phyloP scores from a whole-genome alignment of 2,888 invertebrate genomes.

The Drosophila parthenogenetica region DNA sequence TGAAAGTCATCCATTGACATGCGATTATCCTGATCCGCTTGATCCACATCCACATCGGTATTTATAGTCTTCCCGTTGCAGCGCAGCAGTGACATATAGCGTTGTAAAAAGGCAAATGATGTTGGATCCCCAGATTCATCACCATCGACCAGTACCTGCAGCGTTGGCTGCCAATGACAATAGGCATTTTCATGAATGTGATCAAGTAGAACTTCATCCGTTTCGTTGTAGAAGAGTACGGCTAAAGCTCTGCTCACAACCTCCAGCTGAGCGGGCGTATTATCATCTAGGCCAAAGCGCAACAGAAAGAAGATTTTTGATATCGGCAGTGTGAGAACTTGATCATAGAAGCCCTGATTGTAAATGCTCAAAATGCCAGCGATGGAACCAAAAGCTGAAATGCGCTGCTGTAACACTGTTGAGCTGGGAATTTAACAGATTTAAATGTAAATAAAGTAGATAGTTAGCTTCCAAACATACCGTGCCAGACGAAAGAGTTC shows the following conservation, averaged over 20 bases:
- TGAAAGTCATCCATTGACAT: constrained; percentile 93
- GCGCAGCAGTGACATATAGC: constrained; percentile 85
- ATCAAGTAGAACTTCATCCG: constrained; percentile 91
- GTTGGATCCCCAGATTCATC: constrained; percentile 79
- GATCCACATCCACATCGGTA: constrained; percentile 80
- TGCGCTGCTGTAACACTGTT: constrained; percentile 92
- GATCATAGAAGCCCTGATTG: constrained; percentile 91
- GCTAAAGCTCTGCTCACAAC: constrained; percentile 92
- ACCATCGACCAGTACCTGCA: constrained; percentile 83
- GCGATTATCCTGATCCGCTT: constrained; percentile 85
- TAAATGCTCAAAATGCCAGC: constrained; percentile 91
- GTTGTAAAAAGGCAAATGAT: constrained; percentile 86
- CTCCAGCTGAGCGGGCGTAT: constrained; percentile 89
- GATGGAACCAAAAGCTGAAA: constrained; percentile 91
- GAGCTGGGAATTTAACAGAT: constrained; percentile 85
- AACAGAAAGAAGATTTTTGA: constrained; percentile 92
- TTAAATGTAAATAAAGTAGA: too few relatives aligned
- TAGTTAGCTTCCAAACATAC: constrained; percentile 51
- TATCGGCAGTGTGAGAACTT: constrained; percentile 90
- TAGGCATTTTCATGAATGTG: constrained; percentile 88
- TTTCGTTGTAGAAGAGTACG: constrained; percentile 90
- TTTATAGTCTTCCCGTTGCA: constrained; percentile 71
- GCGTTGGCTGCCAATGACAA: constrained; percentile 88
- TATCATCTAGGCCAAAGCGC: constrained; percentile 94
- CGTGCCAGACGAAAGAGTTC: constrained; percentile 93